Evolutionary conservation across 2,888 invertebrate species (phyloP), one percentile per base, ranked within the genome.

Genomic region (Cheiracanthium punctorium): DNA sequence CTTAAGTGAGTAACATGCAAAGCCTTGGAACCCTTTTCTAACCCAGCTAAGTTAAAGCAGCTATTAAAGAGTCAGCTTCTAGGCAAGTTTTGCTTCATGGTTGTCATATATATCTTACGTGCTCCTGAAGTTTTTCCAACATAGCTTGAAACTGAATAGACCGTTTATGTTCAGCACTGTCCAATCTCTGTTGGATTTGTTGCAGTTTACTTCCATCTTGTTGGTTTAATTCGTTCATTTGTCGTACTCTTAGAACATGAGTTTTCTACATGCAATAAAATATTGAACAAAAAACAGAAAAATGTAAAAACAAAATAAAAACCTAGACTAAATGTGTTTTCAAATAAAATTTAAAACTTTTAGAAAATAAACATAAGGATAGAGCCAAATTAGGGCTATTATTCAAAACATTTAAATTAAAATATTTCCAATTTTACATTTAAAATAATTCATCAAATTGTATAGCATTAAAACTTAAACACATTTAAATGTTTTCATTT

Each of bases 181-280:
- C 75, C 85, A 89, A 43, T 64, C 86, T 87, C 67, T 84, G 71
- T 41, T 80, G 70, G 65, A 88, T 88, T 28, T 82, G 74, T 20
- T 70, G 70, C 71, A 80, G 32, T 65, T 75, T 81, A 30, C 52
- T 58, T 20, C 29, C 58, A 30, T 71, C 76, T 29, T 75, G 70
- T 29, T 85, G 73, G 48, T 84, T 88, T 30, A 73, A 10, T 71
- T 93, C 93, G 93, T 95, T 94, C 90, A 94, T 93, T 79, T 93
- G 93, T 90, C 95, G 94, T 86, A 95, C 95, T 90, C 95, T 94
- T 91, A 93, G 93, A 48, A 95, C 95, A 91, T 95, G 95, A 88
- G 95, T 95, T 93, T 95, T 95, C 95, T 95, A 91, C 41, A 76
- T 58, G 43, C 30, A 76, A 33, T 24, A 82, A 64, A 86, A 48